Percentiles rank a stretch among this genome's conserved stretches.
phyloP scores from a whole-genome alignment of 2,113 vertebrate genomes.

The Speoplatyrhinus poulsoni region DNA sequence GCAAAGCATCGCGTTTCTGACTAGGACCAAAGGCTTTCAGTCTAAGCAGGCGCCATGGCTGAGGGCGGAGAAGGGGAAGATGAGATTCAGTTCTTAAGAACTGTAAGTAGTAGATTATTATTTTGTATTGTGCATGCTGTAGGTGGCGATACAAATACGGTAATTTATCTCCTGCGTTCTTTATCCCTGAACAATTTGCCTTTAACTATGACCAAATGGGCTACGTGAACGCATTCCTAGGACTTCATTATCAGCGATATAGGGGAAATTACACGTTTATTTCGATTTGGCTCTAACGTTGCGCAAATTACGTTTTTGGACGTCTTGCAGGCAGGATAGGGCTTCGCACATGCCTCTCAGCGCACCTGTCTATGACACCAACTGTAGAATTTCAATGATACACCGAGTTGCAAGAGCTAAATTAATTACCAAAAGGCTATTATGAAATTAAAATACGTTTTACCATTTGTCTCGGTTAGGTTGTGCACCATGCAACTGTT shows the following conservation, averaged over 20 bases:
- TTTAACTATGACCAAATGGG: no score
- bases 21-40: slow-evolving; percentile 81
- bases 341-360: slow-evolving; percentile 18
- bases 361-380: slow-evolving; percentile 68
- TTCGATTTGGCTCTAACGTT: slow-evolving; percentile 9
- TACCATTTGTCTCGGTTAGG: no score
- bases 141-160: background rate
- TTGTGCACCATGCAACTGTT: no score
- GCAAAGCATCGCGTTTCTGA: slow-evolving; percentile 79
- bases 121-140: background rate
- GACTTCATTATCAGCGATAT: background rate
- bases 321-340: background rate
- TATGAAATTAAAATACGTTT: background rate
- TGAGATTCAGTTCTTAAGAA: slow-evolving; percentile 98
- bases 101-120: slow-evolving; percentile 84
- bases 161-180: background rate
- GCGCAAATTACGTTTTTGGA: background rate
- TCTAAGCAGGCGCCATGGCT: slow-evolving; percentile 93
- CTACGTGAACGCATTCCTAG: background rate
- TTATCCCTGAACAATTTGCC: no score
- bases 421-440: slow-evolving; percentile 2
- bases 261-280: background rate
- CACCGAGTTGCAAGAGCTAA: slow-evolving; percentile 50
- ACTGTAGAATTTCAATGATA: slow-evolving; percentile 52
- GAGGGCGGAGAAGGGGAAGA: slow-evolving; percentile 96